Base-by-base conservation (phyloP, 2,797 vertebrate species). In the Melanotaenia trifasciata region DNA sequence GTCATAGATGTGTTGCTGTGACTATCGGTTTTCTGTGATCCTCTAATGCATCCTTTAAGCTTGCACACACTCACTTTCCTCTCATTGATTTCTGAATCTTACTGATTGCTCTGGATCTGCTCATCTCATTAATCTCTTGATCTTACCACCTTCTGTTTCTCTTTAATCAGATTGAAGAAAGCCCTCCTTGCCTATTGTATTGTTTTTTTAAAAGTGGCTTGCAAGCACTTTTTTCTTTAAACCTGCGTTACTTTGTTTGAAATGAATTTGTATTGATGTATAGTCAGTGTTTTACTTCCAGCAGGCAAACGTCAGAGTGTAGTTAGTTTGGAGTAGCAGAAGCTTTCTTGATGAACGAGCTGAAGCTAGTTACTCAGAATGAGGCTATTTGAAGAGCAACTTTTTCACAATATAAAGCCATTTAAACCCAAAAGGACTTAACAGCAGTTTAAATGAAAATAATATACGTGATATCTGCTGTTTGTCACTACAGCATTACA, bases 101-200 rank as follows among this genome's bases (percentile, higher is more conserved):
- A 22, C 45, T 67, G 18, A 73, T 72, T 73, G 73, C 67, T 63
- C 65, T 72, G 88, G 81, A 76, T 82, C 76, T 76, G 28, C 66
- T 59, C 8, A 64, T 58, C 70, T 74, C 66, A 43, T 79, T 88
- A 89, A 88, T 93, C 85, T 87, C 67, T 73, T 86, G 81, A 89
- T 89, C 76, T 89, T 80, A 87, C 92, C 79, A 66, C 72, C 71
- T 76, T 84, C 30, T 70, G 14, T 69, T 36, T 77, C 74, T 56
- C 82, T 72, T 60, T 85, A 91, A 90, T 71, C 68, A 89, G 79
- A 87, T 85, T 88, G 67, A 58, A 64, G 58, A 76, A 80, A 83
- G 53, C 78, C 38, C 24, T 64, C 58, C 67, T 64, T 79, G 69
- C 82, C 83, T 62, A 30, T 33, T 70, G 70, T 67, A 74, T 84